These are phyloP conservation scores for Aplidium turbinatum DNA, from an alignment of 23 tunicate genomes.

Conservation along the genomic window DNA sequence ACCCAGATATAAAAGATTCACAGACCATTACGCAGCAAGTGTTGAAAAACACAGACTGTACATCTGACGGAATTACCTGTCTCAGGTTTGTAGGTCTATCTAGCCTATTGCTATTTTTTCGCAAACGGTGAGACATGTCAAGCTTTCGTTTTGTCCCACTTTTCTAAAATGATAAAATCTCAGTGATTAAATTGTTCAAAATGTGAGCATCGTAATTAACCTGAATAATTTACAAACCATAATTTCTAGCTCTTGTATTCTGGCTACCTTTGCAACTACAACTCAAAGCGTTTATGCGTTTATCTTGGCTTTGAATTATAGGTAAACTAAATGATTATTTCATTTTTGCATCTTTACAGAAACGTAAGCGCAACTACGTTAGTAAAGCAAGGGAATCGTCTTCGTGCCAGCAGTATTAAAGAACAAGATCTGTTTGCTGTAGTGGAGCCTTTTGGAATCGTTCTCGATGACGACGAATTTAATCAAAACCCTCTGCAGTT, in stretches of 20 bases:
- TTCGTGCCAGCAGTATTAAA: too few relatives aligned
- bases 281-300: too few relatives aligned
- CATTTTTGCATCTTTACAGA: too few relatives aligned
- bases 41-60: conserved; percentile 29
- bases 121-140: background rate
- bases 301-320: too few relatives aligned
- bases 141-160: background rate
- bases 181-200: background rate
- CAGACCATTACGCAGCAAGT: conserved; percentile 18
- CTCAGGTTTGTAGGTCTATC: background rate
- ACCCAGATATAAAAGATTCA: conserved; percentile 41
- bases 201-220: too few relatives aligned
- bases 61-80: background rate
- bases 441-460: conserved; percentile 48
- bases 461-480: conserved; percentile 67
- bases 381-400: too few relatives aligned
- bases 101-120: background rate
- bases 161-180: background rate
- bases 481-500: conserved; percentile 43
- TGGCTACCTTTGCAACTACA: too few relatives aligned
- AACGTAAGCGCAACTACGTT: too few relatives aligned
- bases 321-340: too few relatives aligned
- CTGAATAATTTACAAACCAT: too few relatives aligned
- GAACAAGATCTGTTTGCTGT: conserved; percentile 20
- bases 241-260: too few relatives aligned